Percentiles rank a stretch among this genome's conserved stretches.
Conservation (phyloP, 2,113 vertebrate species). For the Seriola aureovittata region DNA sequence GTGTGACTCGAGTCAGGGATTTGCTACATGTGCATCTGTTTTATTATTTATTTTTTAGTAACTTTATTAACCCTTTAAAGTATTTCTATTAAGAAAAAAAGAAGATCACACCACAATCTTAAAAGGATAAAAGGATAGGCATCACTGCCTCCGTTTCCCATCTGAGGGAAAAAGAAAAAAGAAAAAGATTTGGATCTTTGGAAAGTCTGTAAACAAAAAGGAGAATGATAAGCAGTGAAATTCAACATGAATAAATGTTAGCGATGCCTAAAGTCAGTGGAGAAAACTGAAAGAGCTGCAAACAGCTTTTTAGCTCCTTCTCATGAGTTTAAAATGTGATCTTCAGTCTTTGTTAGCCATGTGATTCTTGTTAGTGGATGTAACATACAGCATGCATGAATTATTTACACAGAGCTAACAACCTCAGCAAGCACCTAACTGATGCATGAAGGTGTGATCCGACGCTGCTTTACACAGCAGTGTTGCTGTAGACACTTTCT, state of each 20-base stretch:
- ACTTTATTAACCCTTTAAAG: neutral
- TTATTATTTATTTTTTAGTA: neutral
- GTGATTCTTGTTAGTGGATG: slow-evolving; percentile 22
- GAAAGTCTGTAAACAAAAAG: slow-evolving; percentile 4
- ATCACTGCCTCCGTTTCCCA: neutral
- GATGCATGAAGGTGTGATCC: slow-evolving; percentile 16
- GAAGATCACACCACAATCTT: neutral
- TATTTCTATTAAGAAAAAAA: neutral
- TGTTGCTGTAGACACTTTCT: neutral
- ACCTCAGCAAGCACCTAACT: slow-evolving; percentile 24
- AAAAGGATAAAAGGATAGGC: neutral
- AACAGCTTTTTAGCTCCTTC: neutral
- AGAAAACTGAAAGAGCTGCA: neutral
- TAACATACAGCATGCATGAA: slow-evolving; percentile 33
- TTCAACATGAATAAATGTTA: slow-evolving; percentile 5
- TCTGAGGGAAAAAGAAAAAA: neutral
- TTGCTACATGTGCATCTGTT: neutral
- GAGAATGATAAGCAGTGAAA: neutral
- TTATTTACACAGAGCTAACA: slow-evolving; percentile 37
- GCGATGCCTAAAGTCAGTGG: neutral
- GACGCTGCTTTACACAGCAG: neutral
- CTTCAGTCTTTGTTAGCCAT: slow-evolving; percentile 7
- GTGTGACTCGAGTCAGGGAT: too few species aligned
- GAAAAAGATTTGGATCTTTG: neutral
- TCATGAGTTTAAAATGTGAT: neutral